Conservation (phyloP, 2,797 vertebrate species). For the Platalea minor region DNA sequence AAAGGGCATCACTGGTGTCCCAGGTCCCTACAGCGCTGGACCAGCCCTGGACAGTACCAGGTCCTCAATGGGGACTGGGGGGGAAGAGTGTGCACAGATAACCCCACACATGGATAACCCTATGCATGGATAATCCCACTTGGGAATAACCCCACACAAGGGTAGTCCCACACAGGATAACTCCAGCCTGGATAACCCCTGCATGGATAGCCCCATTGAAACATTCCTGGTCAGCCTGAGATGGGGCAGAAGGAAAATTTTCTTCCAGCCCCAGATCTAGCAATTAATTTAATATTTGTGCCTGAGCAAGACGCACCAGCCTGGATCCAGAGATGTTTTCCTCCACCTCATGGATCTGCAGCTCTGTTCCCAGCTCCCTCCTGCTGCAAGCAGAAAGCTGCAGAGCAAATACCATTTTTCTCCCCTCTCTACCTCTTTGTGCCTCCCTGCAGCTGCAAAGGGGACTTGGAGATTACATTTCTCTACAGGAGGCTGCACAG, state of each 20-base stretch:
- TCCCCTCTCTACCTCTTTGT: background rate
- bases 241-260: background rate
- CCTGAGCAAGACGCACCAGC: background rate
- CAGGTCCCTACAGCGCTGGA: background rate
- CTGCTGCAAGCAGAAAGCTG: background rate
- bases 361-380: background rate
- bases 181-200: background rate
- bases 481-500: background rate
- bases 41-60: background rate
- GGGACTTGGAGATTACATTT: background rate
- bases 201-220: background rate
- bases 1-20: background rate
- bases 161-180: background rate
- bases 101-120: background rate
- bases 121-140: background rate
- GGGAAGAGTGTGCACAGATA: background rate
- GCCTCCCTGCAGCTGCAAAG: background rate
- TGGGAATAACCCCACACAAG: background rate
- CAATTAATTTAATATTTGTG: background rate
- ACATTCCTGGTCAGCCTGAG: background rate
- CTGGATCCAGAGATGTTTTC: background rate
- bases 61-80: background rate
- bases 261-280: background rate
- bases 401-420: background rate
- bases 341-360: background rate